These are phyloP conservation scores for Clarias magur DNA, from an alignment of 2,113 vertebrate genomes.

Conservation along the genomic window DNA sequence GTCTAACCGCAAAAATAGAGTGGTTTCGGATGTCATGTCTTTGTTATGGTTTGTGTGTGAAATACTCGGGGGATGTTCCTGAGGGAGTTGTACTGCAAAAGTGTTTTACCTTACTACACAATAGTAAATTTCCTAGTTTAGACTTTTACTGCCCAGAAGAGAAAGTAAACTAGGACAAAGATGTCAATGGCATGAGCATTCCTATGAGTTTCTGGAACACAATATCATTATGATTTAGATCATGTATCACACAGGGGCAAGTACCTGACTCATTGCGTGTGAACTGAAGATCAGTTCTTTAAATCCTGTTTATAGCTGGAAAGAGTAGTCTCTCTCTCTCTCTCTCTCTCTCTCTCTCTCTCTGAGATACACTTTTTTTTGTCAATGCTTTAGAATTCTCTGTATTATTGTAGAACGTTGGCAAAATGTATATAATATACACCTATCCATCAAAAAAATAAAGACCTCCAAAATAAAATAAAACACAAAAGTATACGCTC, in stretches of 20 bases:
- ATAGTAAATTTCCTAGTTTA: constrained; percentile 12
- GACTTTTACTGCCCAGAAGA: not conserved
- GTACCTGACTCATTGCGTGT: not conserved
- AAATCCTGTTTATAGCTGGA: not conserved
- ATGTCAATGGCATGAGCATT: not conserved
- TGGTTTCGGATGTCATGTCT: constrained; percentile 43
- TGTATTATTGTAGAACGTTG: not conserved
- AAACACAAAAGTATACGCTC: not conserved
- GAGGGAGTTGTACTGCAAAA: not conserved
- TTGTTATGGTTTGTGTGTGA: constrained; percentile 42
- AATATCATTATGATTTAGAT: not conserved
- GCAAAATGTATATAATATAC: not conserved
- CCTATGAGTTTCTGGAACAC: not conserved
- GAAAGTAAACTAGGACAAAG: not conserved
- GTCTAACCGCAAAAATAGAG: constrained; percentile 6
- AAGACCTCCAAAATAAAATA: not conserved
- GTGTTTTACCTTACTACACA: not conserved
- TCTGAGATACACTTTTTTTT: not conserved
- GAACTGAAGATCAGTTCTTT: not conserved
- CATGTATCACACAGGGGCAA: not conserved
- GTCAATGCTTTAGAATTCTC: not conserved
- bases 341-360: not conserved
- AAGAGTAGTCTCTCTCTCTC: not conserved
- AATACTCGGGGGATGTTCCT: not conserved
- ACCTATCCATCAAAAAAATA: not conserved